Evolutionary conservation across 2,888 invertebrate genomes (phyloP), one percentile per base, ranked within the genome.

Genomic region (Thecocarcelia acutangulata): DNA sequence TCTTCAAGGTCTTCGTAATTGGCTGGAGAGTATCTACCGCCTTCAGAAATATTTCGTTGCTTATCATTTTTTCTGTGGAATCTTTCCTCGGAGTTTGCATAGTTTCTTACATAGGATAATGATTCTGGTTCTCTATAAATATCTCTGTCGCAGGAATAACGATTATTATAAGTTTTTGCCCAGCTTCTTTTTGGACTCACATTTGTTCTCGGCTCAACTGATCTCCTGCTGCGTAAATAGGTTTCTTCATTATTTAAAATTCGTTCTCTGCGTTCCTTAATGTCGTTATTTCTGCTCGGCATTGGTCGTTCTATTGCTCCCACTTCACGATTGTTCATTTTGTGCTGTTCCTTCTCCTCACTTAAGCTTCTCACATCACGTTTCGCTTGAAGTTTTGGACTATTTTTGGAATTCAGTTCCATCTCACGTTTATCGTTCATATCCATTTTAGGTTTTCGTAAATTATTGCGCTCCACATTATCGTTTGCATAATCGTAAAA

Each of bases 401-500:
- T 89, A 63, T 90, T 90, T 79, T 90, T 89, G 3, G 87, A 82
- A 72, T 90, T 90, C 0, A 87, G 83, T 69, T 90, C 90, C 83
- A 90, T 80, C 61, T 88, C 88, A 12, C 85, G 86, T 58, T 90
- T 90, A 73, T 88, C 89, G 69, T 90, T 90, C 84, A 87, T 88
- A 79, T 90, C 88, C 84, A 88, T 87, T 85, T 87, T 87, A 6
- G 87, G 87, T 1, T 85, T 85, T 2, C 88, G 78, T 6, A 83
- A 84, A 69, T 89, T 89, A 61, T 89, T 89, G 13, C 85, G 87
- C 6, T 85, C 82, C 1, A 82, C 84, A 17, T 19, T 12, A 2
- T 87, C 88, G 58, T 88, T 87, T n/a, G 84, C 85, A 81, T 86
- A 90, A 84, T 91, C 90, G 76, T 89, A 88, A 84, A 91, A 91